Evolutionary conservation across 2,797 vertebrate genomes (phyloP), one percentile per base, ranked within the genome.

Genomic region (Acridotheres tristis): DNA sequence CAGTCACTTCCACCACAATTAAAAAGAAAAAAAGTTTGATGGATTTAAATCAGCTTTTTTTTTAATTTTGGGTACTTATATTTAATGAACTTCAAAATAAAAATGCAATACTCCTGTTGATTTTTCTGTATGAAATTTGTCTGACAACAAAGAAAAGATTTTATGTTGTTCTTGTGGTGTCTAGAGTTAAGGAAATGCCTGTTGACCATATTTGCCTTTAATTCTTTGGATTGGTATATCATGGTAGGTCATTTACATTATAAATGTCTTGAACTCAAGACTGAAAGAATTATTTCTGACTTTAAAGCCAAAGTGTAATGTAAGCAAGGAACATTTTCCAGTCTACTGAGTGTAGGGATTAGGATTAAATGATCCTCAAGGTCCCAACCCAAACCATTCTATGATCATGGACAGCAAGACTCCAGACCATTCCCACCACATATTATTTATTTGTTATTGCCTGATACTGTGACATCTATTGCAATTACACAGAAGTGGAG

Each of bases 231-330:
- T 1, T 65, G 34, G 10, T 51, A 16, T 7, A 7, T 32, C 0
- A 0, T 38, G 42, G 30, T 11, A 51, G 29, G 21, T 63, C 19
- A 10, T 58, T 59, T 74, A 30, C 9, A 34, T 30, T 0, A 0
- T 27, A 53, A 86, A 83, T 43, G 2, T 23, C 69, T 83, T 51
- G 15, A 78, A 20, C 11, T 83, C 34, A 72, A 65, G 47, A 29
- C 20, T 61, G 6, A 32, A 80, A 43, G 1, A 42, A 36, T 26
- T 55, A 23, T 48, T 78, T 94, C 36, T 40, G 4, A 38, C 42
- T 77, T 74, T 43, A 21, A 80, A 78, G 25, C 5, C 26, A 16
- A 68, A 91, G 7, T 6, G 2, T 61, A 72, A 40, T 45, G 36
- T 23, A 40, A 27, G 7, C 29, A n/a, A 63, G 59, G 66, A 67